Evolutionary conservation across 2,797 vertebrate species (phyloP), one percentile per base, ranked within the genome.

Genomic region (Neosalanx taihuensis): DNA sequence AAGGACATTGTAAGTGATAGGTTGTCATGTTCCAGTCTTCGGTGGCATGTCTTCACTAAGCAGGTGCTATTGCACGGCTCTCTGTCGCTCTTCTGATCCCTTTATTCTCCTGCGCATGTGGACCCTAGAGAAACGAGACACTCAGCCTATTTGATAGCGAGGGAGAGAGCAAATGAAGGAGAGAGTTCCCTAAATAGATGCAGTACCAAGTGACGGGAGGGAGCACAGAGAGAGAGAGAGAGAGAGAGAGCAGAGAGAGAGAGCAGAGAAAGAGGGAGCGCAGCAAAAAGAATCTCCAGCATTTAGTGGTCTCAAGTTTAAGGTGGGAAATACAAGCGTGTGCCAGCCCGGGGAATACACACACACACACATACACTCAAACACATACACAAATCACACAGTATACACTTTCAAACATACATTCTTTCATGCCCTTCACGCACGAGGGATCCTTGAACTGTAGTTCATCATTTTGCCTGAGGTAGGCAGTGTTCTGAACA

Each of bases 111-210:
- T n/a, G n/a, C 3, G 57, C 57, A 61, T 65, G 30, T 57, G 64
- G 58, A 59, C 30, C 18, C 69, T 23, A 69, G 66, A 82, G 74
- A 76, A 73, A 71, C 78, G 84, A 67, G 81, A 71, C 46, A 33
- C 66, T 67, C 79, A 72, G 80, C 74, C 77, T 80, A 72, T 84
- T 71, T 79, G 78, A 87, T 83, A 81, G 57, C 33, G 49, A 69
- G 72, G 76, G 60, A 30, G 73, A 78, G 78, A 81, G 81, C 69
- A 80, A 85, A 85, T 67, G 69, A 86, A 79, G 74, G 77, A 72
- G 85, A 80, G 83, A 71, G 30, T 80, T 81, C 87, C 77, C 33
- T 79, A 92, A 91, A 91, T 92, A 91, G 90, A 90, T 77, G 66
- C 88, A 87, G 87, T 81, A 81, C 82, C 76, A 6, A 84, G 76